phyloP scores from a whole-genome alignment of 2,797 vertebrate genomes.

The Cynodonichthys magdalenae region DNA sequence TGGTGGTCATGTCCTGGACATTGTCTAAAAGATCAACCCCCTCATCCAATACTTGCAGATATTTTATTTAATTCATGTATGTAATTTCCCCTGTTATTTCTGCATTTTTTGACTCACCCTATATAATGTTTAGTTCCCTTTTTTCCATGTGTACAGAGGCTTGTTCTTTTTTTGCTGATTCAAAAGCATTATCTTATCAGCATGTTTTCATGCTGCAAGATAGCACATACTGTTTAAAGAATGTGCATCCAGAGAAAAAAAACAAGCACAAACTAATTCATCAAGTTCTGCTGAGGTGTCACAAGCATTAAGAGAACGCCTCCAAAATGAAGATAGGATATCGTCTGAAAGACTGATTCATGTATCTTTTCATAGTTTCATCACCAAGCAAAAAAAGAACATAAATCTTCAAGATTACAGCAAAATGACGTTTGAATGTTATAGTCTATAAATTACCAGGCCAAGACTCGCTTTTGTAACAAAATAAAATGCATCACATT shows the following conservation, averaged over 20 bases:
- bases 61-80: too few relatives aligned
- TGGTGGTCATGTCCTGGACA: too few relatives aligned
- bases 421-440: constrained; percentile 25
- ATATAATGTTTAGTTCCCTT: background rate
- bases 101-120: too few relatives aligned
- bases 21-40: too few relatives aligned
- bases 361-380: constrained; percentile 15
- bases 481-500: constrained; percentile 22
- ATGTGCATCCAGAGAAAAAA: constrained; percentile 14
- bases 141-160: background rate
- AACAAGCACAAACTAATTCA: constrained; percentile 11
- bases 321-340: constrained; percentile 1
- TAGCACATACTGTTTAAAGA: background rate
- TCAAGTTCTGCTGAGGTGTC: constrained; percentile 11
- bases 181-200: constrained; percentile 1
- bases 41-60: too few relatives aligned
- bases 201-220: background rate
- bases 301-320: background rate
- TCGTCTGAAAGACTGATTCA: constrained; percentile 13
- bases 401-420: constrained; percentile 40
- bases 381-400: constrained; percentile 15
- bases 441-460: constrained; percentile 37
- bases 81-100: too few relatives aligned
- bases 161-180: background rate
- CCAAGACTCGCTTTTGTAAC: constrained; percentile 29